These are phyloP conservation scores for Botia almorhae DNA, from an alignment of 2,797 vertebrate species.

Conservation along the genomic window DNA sequence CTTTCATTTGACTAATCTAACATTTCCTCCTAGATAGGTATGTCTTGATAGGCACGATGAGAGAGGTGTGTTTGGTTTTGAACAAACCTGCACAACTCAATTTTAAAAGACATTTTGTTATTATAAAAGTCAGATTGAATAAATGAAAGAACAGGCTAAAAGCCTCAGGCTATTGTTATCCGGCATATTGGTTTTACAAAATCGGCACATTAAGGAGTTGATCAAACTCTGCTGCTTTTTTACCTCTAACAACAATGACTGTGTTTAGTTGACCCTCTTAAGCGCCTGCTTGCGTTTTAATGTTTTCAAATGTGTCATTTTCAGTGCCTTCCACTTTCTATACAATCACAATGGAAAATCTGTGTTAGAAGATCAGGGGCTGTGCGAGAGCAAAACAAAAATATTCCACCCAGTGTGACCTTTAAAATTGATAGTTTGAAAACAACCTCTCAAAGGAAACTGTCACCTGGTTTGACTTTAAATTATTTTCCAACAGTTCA, in stretches of 20 bases:
- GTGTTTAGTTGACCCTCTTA: not conserved
- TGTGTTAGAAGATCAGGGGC: not conserved
- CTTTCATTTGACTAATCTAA: slow-evolving; percentile 19
- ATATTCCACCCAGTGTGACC: not conserved
- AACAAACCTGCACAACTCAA: not conserved
- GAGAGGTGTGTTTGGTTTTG: not conserved
- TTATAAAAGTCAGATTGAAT: not conserved
- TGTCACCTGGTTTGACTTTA: slow-evolving; percentile 1
- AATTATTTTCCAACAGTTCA: not conserved
- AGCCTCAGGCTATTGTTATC: not conserved
- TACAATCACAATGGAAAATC: not conserved
- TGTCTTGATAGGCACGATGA: not conserved
- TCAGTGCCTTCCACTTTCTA: not conserved
- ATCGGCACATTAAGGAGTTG: not conserved
- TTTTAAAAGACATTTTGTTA: not conserved
- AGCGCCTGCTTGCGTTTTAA: not conserved
- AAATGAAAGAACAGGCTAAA: slow-evolving; percentile 4
- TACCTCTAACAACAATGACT: not conserved
- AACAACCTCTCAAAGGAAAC: not conserved
- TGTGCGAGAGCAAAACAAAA: slow-evolving; percentile 3
- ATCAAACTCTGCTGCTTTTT: not conserved
- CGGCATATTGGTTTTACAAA: not conserved
- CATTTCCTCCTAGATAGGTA: not conserved
- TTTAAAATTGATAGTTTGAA: not conserved
- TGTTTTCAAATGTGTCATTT: slow-evolving; percentile 18